Evolutionary conservation across 2,888 invertebrate genomes (phyloP).

Genomic region (Dynastes tityus): DNA sequence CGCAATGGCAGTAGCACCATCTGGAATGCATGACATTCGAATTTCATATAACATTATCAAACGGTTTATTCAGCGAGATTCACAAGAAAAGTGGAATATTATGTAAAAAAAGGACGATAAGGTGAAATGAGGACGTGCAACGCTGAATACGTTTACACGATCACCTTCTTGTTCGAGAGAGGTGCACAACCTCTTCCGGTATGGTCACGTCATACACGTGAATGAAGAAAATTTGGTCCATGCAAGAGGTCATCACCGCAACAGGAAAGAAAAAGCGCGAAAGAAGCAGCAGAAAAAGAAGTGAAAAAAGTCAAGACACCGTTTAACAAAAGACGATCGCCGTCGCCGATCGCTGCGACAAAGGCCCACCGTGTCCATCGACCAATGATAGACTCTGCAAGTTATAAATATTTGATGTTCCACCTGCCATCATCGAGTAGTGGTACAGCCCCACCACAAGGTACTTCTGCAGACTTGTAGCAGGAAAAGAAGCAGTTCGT

Average conservation of each 20-base stretch:
- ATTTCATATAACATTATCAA: slow-evolving; percentile 9
- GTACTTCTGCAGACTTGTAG: slow-evolving; percentile 64
- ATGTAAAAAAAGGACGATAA: slow-evolving; percentile 1
- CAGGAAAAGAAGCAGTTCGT: slow-evolving; percentile 70
- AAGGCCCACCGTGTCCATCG: slow-evolving; percentile 52
- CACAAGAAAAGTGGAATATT: slow-evolving; percentile 10
- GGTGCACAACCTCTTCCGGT: slow-evolving; percentile 33
- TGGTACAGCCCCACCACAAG: slow-evolving; percentile 66
- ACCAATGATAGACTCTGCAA: slow-evolving; percentile 63
- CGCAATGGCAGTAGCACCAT: not conserved
- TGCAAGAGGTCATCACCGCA: slow-evolving; percentile 3
- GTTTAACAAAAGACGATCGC: slow-evolving; percentile 31
- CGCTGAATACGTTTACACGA: slow-evolving; percentile 14
- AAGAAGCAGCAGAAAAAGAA: slow-evolving; percentile 23
- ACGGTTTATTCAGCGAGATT: not conserved
- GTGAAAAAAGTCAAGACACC: slow-evolving; percentile 33
- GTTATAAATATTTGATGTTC: slow-evolving; percentile 65
- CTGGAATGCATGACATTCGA: slow-evolving; percentile 7
- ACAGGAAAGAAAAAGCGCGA: slow-evolving; percentile 30
- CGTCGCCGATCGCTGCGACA: slow-evolving; percentile 40
- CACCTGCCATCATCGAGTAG: slow-evolving; percentile 66
- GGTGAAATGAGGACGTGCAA: slow-evolving; percentile 28
- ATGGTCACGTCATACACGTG: slow-evolving; percentile 16
- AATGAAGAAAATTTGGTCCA: slow-evolving; percentile 29
- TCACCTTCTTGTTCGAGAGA: slow-evolving; percentile 17